Conservation (phyloP, 2,888 invertebrate species). For the Sylvicola cinctus region DNA sequence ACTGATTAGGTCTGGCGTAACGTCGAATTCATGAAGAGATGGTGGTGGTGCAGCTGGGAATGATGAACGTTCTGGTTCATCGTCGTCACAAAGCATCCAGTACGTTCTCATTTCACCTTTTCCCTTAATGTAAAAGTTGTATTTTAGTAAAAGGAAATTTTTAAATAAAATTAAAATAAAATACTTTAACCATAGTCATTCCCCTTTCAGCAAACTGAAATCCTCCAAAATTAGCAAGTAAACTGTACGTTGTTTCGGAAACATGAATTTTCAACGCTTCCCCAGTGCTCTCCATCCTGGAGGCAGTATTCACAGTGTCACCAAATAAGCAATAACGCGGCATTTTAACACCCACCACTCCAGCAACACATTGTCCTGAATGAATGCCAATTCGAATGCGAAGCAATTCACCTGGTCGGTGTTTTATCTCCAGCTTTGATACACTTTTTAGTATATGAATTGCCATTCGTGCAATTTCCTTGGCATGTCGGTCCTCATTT, state of each 20-base stretch:
- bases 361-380: conserved; percentile 56
- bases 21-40: too few species aligned
- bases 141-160: not conserved
- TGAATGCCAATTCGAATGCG: conserved; percentile 53
- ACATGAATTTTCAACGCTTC: conserved; percentile 56
- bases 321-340: conserved; percentile 68
- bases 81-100: conserved; percentile 44
- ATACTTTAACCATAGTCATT: conserved; percentile 49
- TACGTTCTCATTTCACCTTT: conserved; percentile 57
- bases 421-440: conserved; percentile 43
- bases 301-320: conserved; percentile 65
- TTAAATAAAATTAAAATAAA: not conserved
- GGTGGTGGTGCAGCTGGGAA: too few species aligned
- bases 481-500: conserved; percentile 52
- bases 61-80: too few species aligned
- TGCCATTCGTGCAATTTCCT: conserved; percentile 61
- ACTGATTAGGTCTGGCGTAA: conserved; percentile 18
- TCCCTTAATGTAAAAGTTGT: conserved; percentile 28
- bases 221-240: conserved; percentile 48
- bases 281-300: conserved; percentile 59
- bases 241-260: conserved; percentile 44
- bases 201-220: conserved; percentile 54
- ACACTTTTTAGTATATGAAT: conserved; percentile 50
- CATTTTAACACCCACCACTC: conserved; percentile 59
- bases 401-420: conserved; percentile 43